Evolutionary conservation across 2,113 vertebrate species (phyloP).

Genomic region (Lathamus discolor): DNA sequence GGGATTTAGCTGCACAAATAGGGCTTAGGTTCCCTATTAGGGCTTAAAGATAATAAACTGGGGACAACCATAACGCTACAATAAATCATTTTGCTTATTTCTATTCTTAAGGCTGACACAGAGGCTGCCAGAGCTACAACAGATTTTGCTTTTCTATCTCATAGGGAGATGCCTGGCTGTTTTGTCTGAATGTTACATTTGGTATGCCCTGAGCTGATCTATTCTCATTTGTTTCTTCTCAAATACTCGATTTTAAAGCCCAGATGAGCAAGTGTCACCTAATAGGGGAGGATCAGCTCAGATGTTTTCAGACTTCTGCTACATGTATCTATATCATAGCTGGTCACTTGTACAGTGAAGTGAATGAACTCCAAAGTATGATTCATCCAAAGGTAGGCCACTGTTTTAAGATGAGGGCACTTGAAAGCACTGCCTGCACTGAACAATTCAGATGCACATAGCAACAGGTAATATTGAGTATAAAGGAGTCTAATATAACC

Average conservation of each 20-base stretch:
- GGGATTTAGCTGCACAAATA: neutral
- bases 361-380: neutral
- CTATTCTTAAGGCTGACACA: neutral
- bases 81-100: neutral
- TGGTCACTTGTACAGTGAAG: neutral
- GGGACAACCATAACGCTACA: neutral
- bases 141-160: neutral
- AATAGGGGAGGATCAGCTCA: neutral
- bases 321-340: accelerated
- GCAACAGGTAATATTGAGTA: neutral
- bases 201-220: neutral
- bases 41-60: neutral
- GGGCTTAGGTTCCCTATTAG: neutral
- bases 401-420: neutral
- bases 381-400: neutral
- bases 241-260: neutral
- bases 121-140: neutral
- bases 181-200: neutral
- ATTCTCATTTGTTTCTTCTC: neutral
- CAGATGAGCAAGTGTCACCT: neutral
- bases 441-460: neutral
- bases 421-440: neutral
- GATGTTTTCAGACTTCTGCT: neutral
- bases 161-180: neutral
- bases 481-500: neutral